These are phyloP conservation scores for Alsophila aescularia DNA, from an alignment of 2,888 invertebrate species.

Conservation along the genomic window DNA sequence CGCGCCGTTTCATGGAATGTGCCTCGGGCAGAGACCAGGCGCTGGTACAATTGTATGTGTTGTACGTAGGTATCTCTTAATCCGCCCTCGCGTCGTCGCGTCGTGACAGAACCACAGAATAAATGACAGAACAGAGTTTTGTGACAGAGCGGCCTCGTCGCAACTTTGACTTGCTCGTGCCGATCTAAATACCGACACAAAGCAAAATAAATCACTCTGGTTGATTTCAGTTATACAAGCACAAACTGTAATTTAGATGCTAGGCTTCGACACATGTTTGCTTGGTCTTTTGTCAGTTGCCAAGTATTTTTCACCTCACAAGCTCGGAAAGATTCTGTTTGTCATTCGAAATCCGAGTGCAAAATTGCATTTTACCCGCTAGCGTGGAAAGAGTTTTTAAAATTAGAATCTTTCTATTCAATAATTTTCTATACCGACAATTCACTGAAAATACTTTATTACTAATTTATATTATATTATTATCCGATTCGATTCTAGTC, in stretches of 20 bases:
- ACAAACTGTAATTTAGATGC: background rate
- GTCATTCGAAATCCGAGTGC: too few species aligned
- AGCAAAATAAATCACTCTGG: conserved; percentile 26
- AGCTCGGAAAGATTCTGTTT: too few species aligned
- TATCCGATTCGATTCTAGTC: too few species aligned
- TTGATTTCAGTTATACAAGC: conserved; percentile 2
- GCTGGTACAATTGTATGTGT: background rate
- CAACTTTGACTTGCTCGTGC: conserved; percentile 35
- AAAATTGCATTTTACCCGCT: too few species aligned
- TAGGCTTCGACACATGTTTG: background rate
- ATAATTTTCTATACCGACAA: too few species aligned
- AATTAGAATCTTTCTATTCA: too few species aligned
- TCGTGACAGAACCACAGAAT: too few species aligned
- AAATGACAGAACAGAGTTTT: too few species aligned
- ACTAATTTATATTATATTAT: too few species aligned
- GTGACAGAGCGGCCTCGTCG: conserved; percentile 28
- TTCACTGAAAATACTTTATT: too few species aligned
- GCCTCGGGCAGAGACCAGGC: conserved; percentile 5
- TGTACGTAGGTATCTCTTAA: conserved; percentile 23
- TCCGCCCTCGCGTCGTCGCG: conserved; percentile 23
- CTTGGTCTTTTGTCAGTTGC: background rate
- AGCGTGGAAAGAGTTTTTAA: too few species aligned
- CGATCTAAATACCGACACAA: conserved; percentile 7
- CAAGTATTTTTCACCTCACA: too few species aligned
- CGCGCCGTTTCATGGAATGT: conserved; percentile 11